phyloP scores from a whole-genome alignment of 2,113 vertebrate species.

The Oreochromis spilurus region DNA sequence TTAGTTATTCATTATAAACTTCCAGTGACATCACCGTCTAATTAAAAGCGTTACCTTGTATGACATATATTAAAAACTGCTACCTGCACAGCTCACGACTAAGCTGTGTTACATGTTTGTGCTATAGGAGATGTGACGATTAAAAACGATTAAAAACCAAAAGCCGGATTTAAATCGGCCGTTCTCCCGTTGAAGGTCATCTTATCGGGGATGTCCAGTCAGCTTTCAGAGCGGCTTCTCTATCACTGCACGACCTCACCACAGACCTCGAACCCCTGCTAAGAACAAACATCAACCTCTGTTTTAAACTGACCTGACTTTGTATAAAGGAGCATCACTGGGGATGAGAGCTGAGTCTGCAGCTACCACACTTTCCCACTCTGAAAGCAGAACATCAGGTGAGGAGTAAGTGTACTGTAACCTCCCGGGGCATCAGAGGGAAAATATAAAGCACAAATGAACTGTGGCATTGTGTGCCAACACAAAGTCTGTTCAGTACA shows the following conservation, averaged over 20 bases:
- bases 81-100: neutral
- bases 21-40: neutral
- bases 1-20: slow-evolving; percentile 28
- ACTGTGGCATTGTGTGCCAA: neutral
- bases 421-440: neutral
- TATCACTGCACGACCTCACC: neutral
- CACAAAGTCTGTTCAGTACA: neutral
- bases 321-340: neutral
- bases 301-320: neutral
- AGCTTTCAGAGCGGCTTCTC: neutral
- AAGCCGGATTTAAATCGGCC: neutral
- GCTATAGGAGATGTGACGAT: neutral
- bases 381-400: neutral
- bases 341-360: neutral
- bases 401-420: neutral
- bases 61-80: neutral
- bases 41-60: neutral
- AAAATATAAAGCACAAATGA: neutral
- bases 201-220: neutral
- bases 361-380: neutral
- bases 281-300: neutral
- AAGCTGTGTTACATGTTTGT: neutral
- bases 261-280: neutral
- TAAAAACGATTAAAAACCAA: neutral
- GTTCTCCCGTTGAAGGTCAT: neutral